Evolutionary conservation across 1,140 invertebrate species (phyloP).

Genomic region (Leptopilina clavipes): DNA sequence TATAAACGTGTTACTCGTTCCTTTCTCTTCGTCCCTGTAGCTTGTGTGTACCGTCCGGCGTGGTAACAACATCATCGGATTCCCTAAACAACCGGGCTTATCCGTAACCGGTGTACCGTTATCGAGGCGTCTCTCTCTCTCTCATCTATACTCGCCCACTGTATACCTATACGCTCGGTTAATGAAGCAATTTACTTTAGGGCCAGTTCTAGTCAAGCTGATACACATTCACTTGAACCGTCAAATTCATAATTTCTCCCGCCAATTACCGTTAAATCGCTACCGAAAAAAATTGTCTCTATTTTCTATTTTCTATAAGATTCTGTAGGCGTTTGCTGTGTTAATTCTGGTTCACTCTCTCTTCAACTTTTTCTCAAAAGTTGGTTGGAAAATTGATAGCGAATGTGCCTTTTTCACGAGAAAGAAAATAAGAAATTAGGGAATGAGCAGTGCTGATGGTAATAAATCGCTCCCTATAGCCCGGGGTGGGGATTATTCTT

Average conservation of each 20-base stretch:
- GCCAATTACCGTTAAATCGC: neutral
- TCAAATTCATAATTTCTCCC: neutral
- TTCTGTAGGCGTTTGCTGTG: too few species aligned
- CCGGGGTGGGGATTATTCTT: conserved; percentile 41
- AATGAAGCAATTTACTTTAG: conserved; percentile 65
- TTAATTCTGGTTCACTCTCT: too few species aligned
- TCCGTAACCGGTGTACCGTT: conserved; percentile 59
- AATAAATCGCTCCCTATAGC: conserved; percentile 42
- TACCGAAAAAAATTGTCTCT: neutral
- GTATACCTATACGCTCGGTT: conserved; percentile 42
- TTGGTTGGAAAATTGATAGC: too few species aligned
- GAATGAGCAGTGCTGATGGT: neutral
- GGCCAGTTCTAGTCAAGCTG: conserved; percentile 46
- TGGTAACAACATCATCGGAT: conserved; percentile 65
- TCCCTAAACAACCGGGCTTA: conserved; percentile 65
- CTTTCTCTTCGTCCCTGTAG: conserved; percentile 50
- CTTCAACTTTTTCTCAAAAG: too few species aligned
- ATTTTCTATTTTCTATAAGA: neutral
- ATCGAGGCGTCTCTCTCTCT: conserved; percentile 56
- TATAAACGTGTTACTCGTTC: conserved; percentile 54
- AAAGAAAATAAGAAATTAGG: too few species aligned
- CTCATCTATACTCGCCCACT: conserved; percentile 42
- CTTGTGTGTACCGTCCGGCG: conserved; percentile 53
- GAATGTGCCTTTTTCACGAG: too few species aligned
- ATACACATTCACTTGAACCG: conserved; percentile 5